Conservation (phyloP, 2,113 vertebrate genomes). For the Gavia stellata region DNA sequence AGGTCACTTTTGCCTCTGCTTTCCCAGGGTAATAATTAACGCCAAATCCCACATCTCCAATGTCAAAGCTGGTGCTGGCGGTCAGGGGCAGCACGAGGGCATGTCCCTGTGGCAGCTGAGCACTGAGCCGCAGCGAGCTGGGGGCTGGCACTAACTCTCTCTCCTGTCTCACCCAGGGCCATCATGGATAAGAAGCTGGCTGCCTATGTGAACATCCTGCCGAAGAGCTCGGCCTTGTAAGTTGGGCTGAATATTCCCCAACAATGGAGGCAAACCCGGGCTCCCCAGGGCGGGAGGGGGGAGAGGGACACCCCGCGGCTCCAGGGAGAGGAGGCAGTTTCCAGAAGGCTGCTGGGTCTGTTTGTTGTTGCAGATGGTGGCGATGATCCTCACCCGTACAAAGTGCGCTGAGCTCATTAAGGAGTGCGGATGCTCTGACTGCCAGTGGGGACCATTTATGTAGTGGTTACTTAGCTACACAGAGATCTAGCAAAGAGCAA, state of each 20-base stretch:
- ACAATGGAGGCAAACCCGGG: rapidly evolving
- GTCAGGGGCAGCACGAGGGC: not conserved
- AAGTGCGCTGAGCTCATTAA: not conserved
- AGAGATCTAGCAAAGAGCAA: not conserved
- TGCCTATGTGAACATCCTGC: slow-evolving; percentile 83
- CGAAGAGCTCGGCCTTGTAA: slow-evolving; percentile 82
- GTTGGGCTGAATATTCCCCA: slow-evolving; percentile 9
- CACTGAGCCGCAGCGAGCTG: rapidly evolving
- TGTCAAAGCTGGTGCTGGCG: not conserved
- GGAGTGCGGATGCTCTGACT: not conserved
- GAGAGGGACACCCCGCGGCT: not conserved
- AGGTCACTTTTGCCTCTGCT: not conserved
- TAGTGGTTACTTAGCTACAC: not conserved
- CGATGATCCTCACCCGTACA: not conserved
- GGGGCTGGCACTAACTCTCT: not conserved
- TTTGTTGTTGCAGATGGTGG: not conserved
- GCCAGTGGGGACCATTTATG: not conserved
- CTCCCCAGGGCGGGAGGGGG: not conserved
- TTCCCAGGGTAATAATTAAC: not conserved
- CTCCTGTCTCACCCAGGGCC: slow-evolving; percentile 68
- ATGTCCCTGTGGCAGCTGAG: not conserved
- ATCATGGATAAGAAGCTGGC: slow-evolving; percentile 86
- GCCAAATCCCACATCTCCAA: rapidly evolving
- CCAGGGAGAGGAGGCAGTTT: not conserved
- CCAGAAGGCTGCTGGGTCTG: not conserved